Evolutionary conservation across 2,113 vertebrate species (phyloP), one percentile per base, ranked within the genome.

Genomic region (Gymnobelideus leadbeateri): DNA sequence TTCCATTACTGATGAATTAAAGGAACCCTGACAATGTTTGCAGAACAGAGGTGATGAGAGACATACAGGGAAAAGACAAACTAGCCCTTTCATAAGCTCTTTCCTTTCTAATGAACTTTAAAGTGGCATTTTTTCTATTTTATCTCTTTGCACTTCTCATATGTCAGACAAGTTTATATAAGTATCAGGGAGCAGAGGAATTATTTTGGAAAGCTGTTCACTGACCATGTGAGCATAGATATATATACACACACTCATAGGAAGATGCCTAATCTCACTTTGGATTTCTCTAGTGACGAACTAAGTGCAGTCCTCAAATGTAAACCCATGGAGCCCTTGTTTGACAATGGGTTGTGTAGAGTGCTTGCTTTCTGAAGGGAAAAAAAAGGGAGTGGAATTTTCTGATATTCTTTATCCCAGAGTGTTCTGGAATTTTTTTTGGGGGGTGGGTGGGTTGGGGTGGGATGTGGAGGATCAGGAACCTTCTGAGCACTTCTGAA

Each of bases 71-170:
- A 93, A 37, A 84, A 92, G 28, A 47, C 47, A 52, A 53, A 53
- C 26, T 8, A 51, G 8, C 3, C 8, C 43, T 91, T 91, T 57
- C 43, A 89, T 50, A n/a, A 93, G 23, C 90, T 53, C 46, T 37
- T 94, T 92, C 9, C 8, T 54, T 93, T 93, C n/a, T 43, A 53
- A 92, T 89, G 61, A 91, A 94, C 50, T 46, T 94, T 77, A 26
- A 77, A 31, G 52, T 37, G 43, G 21, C 25, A 89, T 21, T 92
- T 93, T 93, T 91, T 91, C 50, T 54, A 7, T 51, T 89, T 90
- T 89, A 10, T 92, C 95, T 96, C 61, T 90, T 55, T 92, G 47
- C 51, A 25, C 91, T 50, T 28, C 50, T 92, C 93, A 93, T 37
- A 89, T 90, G 53, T n/a, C 51, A 90, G 53, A 46, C 43, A 92